Conservation (phyloP, 2,797 vertebrate genomes). For the Oreochromis grahami region DNA sequence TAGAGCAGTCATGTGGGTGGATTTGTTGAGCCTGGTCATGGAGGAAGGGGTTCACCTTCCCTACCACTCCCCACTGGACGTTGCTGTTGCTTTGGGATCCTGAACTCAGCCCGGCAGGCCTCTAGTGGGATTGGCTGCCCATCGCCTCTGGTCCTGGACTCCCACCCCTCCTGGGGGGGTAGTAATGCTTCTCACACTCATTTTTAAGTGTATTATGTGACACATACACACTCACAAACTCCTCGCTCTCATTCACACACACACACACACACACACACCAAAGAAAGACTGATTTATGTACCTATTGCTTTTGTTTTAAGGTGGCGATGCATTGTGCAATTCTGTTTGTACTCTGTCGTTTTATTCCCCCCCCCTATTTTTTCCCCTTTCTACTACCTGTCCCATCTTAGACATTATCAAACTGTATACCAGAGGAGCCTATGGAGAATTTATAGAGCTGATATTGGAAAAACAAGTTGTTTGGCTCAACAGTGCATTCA, state of each 20-base stretch:
- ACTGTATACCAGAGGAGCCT: neutral
- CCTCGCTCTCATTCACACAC: rapidly evolving
- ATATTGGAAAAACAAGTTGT: neutral
- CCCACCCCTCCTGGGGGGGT: neutral
- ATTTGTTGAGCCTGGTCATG: neutral
- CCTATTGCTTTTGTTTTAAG: neutral
- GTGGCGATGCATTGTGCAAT: neutral
- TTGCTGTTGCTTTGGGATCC: neutral
- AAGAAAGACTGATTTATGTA: neutral
- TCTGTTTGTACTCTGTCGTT: neutral
- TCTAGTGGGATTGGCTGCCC: neutral
- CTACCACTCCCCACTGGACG: neutral
- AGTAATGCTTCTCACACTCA: neutral
- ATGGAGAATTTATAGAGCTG: neutral
- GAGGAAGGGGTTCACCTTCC: neutral
- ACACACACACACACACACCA: neutral
- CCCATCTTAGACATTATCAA: neutral
- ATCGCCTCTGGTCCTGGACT: neutral
- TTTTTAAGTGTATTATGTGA: neutral
- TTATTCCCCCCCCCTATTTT: neutral
- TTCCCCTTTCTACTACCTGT: neutral
- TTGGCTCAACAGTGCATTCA: neutral
- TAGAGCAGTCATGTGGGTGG: neutral
- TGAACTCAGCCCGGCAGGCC: neutral
- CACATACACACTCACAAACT: neutral